Percentiles rank a stretch among this genome's conserved stretches.
phyloP scores from a whole-genome alignment of 2,797 vertebrate species.

The Threskiornis aethiopicus region DNA sequence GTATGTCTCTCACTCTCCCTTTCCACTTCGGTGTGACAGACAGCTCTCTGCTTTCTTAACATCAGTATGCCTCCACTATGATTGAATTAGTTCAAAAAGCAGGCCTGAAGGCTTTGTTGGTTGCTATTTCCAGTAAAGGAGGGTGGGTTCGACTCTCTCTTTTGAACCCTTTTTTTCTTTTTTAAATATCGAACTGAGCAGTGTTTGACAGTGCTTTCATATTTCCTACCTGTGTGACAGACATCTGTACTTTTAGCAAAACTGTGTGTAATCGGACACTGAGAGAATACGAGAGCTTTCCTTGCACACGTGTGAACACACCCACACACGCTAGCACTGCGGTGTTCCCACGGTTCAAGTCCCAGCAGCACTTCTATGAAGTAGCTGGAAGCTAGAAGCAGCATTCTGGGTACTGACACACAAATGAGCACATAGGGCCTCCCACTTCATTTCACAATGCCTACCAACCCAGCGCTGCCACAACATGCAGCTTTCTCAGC shows the following conservation, averaged over 20 bases:
- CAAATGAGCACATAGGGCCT: conserved; percentile 45
- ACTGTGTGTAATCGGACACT: neutral
- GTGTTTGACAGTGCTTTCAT: neutral
- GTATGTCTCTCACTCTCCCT: neutral
- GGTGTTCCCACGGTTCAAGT: conserved; percentile 53
- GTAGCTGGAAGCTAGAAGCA: conserved; percentile 42
- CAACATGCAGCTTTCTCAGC: conserved; percentile 42
- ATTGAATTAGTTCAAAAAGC: neutral
- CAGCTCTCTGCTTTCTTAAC: neutral
- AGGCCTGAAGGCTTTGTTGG: neutral
- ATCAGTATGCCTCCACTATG: neutral
- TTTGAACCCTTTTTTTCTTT: neutral
- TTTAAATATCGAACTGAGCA: neutral
- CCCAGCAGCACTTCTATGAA: conserved; percentile 58
- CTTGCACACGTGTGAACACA: conserved; percentile 41
- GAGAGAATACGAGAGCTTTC: neutral
- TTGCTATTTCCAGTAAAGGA: neutral
- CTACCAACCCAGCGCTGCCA: conserved; percentile 21
- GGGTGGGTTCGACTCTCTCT: neutral
- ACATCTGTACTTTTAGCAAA: neutral
- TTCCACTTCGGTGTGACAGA: neutral
- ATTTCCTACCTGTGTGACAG: neutral
- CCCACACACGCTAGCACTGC: conserved; percentile 7
- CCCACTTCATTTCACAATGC: conserved; percentile 64
- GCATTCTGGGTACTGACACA: conserved; percentile 60